A percentile compares a stretch with the other conserved stretches of the same genome.
Conservation (phyloP, 2,888 invertebrate species). For the Lepidonotus clava region DNA sequence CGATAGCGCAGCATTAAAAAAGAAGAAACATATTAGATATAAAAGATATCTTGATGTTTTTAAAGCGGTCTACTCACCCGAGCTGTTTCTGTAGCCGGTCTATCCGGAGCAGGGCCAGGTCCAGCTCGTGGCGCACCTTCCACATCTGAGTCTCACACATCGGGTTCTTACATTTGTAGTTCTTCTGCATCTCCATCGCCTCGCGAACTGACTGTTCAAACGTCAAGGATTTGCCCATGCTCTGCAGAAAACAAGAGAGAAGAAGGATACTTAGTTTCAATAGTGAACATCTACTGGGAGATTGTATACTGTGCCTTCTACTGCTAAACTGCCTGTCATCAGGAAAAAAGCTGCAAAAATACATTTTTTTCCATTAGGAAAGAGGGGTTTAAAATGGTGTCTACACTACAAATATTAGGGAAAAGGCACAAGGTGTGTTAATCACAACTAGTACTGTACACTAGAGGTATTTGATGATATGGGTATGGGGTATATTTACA, state of each 20-base stretch:
- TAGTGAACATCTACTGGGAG: background rate
- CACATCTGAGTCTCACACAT: constrained; percentile 84
- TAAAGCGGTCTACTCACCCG: constrained; percentile 67
- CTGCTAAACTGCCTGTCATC: too few relatives aligned
- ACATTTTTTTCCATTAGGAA: too few relatives aligned
- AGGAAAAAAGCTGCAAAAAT: too few relatives aligned
- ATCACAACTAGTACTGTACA: too few relatives aligned
- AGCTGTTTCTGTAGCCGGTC: constrained; percentile 92
- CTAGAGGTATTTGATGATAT: too few relatives aligned
- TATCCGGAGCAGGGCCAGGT: constrained; percentile 91
- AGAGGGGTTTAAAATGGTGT: too few relatives aligned
- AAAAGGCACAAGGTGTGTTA: too few relatives aligned
- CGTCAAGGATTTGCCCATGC: constrained; percentile 89
- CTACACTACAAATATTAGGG: too few relatives aligned
- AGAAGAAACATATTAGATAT: background rate
- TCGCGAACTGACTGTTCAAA: constrained; percentile 90
- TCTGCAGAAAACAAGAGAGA: constrained; percentile 76
- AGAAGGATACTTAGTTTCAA: background rate
- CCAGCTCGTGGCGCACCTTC: constrained; percentile 94
- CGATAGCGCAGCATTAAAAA: too few relatives aligned
- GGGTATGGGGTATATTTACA: too few relatives aligned
- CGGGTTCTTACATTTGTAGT: constrained; percentile 88
- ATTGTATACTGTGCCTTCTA: too few relatives aligned
- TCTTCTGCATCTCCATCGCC: constrained; percentile 88
- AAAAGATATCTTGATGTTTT: too few relatives aligned